Evolutionary conservation across 2,113 vertebrate species (phyloP).

Genomic region (Thinocorus orbignyianus): DNA sequence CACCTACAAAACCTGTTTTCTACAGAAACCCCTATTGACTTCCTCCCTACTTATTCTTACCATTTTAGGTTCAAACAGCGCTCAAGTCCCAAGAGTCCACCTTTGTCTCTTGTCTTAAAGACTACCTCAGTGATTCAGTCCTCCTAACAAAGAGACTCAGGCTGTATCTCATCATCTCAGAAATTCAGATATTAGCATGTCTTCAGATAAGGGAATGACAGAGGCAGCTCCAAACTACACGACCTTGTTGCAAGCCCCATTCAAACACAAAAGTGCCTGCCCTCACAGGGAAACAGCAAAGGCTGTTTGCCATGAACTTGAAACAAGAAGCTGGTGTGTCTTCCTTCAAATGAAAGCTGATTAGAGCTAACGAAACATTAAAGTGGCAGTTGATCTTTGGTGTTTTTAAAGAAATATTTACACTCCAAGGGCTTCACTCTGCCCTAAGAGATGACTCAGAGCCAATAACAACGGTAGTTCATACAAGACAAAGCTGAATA

Average conservation of each 20-base stretch:
- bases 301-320: neutral
- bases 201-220: neutral
- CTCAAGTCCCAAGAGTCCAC: neutral
- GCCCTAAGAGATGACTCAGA: neutral
- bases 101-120: neutral
- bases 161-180: neutral
- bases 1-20: neutral
- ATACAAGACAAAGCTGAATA: neutral
- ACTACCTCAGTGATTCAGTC: neutral
- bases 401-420: conserved; percentile 17
- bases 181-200: neutral
- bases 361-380: neutral
- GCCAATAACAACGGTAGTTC: neutral
- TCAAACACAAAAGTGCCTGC: neutral
- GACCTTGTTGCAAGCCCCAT: neutral
- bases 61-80: neutral
- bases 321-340: neutral
- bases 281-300: neutral
- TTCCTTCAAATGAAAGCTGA: neutral
- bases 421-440: neutral
- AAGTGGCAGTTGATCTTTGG: neutral
- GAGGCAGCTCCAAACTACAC: neutral
- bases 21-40: neutral
- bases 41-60: neutral
- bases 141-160: neutral